Evolutionary conservation across 2,888 invertebrate species (phyloP), one percentile per base, ranked within the genome.

Genomic region (Rotaria socialis): DNA sequence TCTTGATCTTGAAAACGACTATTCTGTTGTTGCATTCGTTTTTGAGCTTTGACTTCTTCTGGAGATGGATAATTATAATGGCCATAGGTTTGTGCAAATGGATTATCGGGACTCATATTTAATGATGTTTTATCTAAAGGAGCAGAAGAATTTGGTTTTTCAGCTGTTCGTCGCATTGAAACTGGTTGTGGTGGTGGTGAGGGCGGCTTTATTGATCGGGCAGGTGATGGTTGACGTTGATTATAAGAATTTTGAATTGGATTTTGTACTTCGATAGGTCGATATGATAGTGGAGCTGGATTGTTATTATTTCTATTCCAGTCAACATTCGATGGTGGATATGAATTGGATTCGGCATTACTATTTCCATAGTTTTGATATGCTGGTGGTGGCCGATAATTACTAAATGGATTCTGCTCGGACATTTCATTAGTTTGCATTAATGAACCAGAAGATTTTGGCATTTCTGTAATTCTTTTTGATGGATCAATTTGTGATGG

Each of bases 61-160:
- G 22, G 0, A 24, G 80, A 80, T 47, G 80, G 80, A 80, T 80
- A 80, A 47, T 80, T 11, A 43, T 80, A 47, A 3, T 47, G 47
- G 14, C 80, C 43, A 80, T 80, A 80, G 7, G 43, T 47, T 47
- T 41, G 2, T 41, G 80, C 80, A 47, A 80, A 80, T 80, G 80
- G 80, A 80, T 80, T 80, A 22, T 80, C 80, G 10, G 80, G 80
- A 47, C 43, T 47, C 80, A 80, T 80, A 80, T 80, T 80, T n/a
- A 80, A 80, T 24, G 80, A 80, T 24, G 22, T 80, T 80, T 80
- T 80, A 47, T 80, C 80, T n/a, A 10, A 10, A 3, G 80, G 80
- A 80, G 47, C 47, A 47, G 43, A 43, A 22, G 43, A 22, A 43
- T 43, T 43, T 47, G 43, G 22, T 80, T 47, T 47, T 80, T 43